Evolutionary conservation across 2,888 invertebrate species (phyloP).

Genomic region (Pristionchus arcanus): DNA sequence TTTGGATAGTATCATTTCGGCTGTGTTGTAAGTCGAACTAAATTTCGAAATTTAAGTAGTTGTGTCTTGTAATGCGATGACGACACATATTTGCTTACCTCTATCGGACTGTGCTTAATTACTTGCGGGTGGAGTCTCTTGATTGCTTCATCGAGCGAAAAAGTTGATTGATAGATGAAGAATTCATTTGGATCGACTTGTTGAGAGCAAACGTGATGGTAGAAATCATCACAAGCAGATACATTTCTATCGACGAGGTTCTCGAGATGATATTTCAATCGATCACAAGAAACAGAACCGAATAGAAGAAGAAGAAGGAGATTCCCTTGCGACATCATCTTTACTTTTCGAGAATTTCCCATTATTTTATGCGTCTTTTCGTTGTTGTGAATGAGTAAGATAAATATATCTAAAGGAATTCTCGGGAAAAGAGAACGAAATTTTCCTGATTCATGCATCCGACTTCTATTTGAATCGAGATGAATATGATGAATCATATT

Average conservation of each 20-base stretch:
- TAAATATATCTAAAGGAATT: too few relatives aligned
- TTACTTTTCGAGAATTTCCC: background rate
- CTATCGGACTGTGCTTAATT: background rate
- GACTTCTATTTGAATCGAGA: too few relatives aligned
- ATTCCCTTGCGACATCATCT: background rate
- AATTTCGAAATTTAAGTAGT: background rate
- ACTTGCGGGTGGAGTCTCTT: background rate
- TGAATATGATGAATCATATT: too few relatives aligned
- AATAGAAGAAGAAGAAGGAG: background rate
- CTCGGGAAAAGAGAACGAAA: too few relatives aligned
- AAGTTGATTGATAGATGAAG: background rate
- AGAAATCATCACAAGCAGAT: conserved; percentile 21
- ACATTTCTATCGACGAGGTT: conserved; percentile 13
- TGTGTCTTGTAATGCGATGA: too few relatives aligned
- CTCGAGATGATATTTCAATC: background rate
- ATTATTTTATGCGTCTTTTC: too few relatives aligned
- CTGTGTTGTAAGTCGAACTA: background rate
- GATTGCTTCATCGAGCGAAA: background rate
- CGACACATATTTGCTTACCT: background rate
- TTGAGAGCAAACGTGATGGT: conserved; percentile 28
- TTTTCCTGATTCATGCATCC: too few relatives aligned
- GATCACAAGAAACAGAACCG: background rate
- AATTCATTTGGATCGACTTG: conserved; percentile 9
- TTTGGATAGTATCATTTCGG: background rate
- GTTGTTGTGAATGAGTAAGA: too few relatives aligned